These are phyloP conservation scores for Polyodon spathula DNA, from an alignment of 2,113 vertebrate genomes.

Conservation along the genomic window DNA sequence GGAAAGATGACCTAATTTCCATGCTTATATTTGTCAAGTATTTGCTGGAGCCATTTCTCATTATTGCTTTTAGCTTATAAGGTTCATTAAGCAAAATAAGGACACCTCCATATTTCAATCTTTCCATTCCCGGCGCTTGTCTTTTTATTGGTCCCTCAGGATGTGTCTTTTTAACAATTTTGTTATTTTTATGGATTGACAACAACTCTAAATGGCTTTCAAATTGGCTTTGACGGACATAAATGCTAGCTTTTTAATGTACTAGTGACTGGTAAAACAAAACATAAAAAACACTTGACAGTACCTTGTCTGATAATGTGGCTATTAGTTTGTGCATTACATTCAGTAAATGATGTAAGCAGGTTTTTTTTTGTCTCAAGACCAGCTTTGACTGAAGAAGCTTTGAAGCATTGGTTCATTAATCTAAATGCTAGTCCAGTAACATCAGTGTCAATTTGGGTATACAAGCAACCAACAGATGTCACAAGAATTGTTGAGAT, in stretches of 20 bases:
- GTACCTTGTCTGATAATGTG: neutral
- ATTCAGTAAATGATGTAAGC: neutral
- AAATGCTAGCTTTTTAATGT: neutral
- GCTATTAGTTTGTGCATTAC: neutral
- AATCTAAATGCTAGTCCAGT: conserved; percentile 5
- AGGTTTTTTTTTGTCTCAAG: neutral
- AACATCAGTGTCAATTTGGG: conserved; percentile 2
- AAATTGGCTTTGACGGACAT: neutral
- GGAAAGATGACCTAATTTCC: conserved; percentile 1
- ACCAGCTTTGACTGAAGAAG: neutral
- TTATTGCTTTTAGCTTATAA: conserved; percentile 7
- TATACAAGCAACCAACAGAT: conserved; percentile 2
- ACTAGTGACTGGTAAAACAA: neutral
- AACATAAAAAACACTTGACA: neutral
- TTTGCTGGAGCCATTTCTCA: conserved; percentile 8
- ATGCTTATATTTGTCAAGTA: conserved; percentile 4
- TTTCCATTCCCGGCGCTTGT: conserved; percentile 1
- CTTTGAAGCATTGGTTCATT: neutral
- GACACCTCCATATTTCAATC: conserved; percentile 2
- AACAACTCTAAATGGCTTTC: neutral
- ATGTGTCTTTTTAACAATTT: conserved; percentile 2
- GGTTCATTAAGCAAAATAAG: neutral
- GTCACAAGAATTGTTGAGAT: neutral
- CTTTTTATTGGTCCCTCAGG: conserved; percentile 11
- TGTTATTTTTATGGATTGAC: conserved; percentile 5